phyloP scores from a whole-genome alignment of 2,113 vertebrate genomes.

The Ariopsis seemanni region DNA sequence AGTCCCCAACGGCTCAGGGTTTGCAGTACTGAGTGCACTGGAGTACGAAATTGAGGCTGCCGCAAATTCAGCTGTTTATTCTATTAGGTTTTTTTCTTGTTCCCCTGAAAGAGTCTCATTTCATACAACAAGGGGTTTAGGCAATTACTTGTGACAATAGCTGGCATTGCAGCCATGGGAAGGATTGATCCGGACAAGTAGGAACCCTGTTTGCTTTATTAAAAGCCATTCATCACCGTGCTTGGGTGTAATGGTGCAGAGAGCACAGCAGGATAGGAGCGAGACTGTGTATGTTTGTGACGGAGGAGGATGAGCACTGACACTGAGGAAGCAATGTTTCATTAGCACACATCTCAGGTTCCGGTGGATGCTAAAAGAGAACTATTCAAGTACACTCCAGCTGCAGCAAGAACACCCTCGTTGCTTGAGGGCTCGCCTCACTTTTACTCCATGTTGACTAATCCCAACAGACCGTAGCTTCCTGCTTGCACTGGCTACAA shows the following conservation, averaged over 20 bases:
- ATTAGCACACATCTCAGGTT: constrained; percentile 34
- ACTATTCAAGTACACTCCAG: constrained; percentile 20
- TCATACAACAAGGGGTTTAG: constrained; percentile 52
- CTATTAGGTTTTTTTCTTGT: constrained; percentile 1
- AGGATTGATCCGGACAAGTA: constrained; percentile 53
- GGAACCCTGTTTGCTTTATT: constrained; percentile 56
- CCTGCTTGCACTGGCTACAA: background rate
- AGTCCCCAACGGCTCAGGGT: constrained; percentile 29
- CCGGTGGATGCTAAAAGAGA: constrained; percentile 36
- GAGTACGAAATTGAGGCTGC: constrained; percentile 55
- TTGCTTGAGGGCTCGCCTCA: background rate
- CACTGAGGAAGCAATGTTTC: constrained; percentile 22
- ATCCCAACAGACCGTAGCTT: background rate
- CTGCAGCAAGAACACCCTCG: background rate
- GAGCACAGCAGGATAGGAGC: constrained; percentile 10
- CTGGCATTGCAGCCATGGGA: constrained; percentile 49
- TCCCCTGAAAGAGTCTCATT: constrained; percentile 48
- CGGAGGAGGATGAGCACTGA: background rate
- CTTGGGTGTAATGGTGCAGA: constrained; percentile 40
- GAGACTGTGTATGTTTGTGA: background rate
- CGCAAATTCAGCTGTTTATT: constrained; percentile 46
- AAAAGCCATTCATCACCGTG: constrained; percentile 60
- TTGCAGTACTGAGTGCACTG: constrained; percentile 36
- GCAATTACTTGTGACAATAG: constrained; percentile 55
- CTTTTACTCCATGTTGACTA: background rate